These are phyloP conservation scores for Morelia viridis DNA, from an alignment of 2,797 vertebrate genomes.

Conservation along the genomic window DNA sequence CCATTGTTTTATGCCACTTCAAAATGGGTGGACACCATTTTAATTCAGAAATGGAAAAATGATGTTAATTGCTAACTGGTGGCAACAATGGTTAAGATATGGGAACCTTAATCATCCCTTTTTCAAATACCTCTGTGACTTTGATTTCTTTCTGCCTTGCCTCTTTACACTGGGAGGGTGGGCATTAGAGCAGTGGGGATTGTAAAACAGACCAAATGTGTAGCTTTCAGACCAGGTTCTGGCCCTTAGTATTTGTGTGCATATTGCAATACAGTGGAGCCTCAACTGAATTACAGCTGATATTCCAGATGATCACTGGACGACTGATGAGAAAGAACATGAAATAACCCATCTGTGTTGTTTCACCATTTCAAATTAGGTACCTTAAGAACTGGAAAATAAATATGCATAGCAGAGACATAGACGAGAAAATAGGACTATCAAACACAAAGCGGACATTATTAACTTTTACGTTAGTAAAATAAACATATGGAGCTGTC, in stretches of 20 bases:
- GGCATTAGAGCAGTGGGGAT: neutral
- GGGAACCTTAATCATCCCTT: neutral
- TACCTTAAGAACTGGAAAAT: neutral
- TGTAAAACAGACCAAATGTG: neutral
- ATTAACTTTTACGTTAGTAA: neutral
- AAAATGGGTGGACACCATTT: neutral
- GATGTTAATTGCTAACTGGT: neutral
- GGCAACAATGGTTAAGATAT: neutral
- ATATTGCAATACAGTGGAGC: neutral
- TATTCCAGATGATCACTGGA: neutral
- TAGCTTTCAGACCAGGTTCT: accelerated
- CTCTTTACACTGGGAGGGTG: slow-evolving; percentile 3
- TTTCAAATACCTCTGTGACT: neutral
- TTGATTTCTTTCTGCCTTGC: neutral
- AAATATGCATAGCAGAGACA: neutral
- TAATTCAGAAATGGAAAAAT: neutral
- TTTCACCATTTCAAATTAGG: neutral
- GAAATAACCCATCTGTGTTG: neutral
- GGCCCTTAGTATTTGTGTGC: neutral
- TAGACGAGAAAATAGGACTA: neutral
- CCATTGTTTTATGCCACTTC: neutral
- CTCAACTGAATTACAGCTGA: neutral
- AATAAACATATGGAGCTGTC: neutral
- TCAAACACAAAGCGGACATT: neutral
- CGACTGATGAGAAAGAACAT: neutral